phyloP scores from a whole-genome alignment of 2,888 invertebrate species.

The Idaea straminata region DNA sequence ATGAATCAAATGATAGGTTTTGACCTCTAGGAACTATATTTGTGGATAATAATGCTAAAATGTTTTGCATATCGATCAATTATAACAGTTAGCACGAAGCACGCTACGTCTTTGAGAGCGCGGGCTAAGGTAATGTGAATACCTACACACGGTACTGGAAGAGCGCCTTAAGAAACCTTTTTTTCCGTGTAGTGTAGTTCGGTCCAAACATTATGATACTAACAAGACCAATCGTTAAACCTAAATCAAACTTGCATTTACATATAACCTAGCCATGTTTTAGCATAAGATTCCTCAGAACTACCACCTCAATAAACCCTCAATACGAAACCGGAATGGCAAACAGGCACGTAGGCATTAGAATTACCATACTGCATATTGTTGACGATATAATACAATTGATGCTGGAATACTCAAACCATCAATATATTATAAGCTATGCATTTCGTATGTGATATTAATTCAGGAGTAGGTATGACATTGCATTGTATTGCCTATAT shows the following conservation, averaged over 20 bases:
- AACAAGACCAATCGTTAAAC: neutral
- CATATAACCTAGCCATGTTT: neutral
- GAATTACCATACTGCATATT: neutral
- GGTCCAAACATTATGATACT: too few species aligned
- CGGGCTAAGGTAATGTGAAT: too few species aligned
- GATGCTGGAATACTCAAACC: neutral
- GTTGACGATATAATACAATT: constrained; percentile 1
- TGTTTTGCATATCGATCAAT: too few species aligned
- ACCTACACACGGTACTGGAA: too few species aligned
- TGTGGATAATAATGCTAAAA: too few species aligned
- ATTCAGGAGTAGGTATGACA: constrained; percentile 9
- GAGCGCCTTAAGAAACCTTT: too few species aligned
- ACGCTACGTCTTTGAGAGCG: too few species aligned
- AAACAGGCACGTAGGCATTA: constrained; percentile 1
- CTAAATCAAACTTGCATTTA: neutral
- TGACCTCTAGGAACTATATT: too few species aligned
- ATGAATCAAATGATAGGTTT: too few species aligned
- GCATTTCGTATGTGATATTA: constrained; percentile 15
- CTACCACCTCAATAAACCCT: constrained; percentile 2
- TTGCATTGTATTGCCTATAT: neutral
- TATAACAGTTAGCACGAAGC: too few species aligned
- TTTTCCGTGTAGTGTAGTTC: too few species aligned
- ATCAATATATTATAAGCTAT: constrained; percentile 6
- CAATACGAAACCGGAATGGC: constrained; percentile 3
- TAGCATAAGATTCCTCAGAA: neutral